Percentiles rank a stretch among this genome's conserved stretches.
These are phyloP conservation scores for Tethea ocularis DNA, from an alignment of 2,888 invertebrate genomes.

Conservation along the genomic window DNA sequence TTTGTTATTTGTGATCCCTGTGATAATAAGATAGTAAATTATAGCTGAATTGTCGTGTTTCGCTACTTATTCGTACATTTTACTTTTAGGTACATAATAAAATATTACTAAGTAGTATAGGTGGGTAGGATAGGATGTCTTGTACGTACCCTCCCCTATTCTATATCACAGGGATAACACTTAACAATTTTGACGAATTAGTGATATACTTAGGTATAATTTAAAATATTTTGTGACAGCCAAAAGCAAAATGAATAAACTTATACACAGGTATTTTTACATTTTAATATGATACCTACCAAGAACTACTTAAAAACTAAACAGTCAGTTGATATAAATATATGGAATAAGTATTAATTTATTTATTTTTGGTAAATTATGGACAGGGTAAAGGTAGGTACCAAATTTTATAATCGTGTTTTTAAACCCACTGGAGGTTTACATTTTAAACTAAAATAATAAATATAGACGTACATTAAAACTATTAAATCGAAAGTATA, in stretches of 20 bases:
- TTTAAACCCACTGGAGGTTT: constrained; percentile 65
- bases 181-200: background rate
- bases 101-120: too few relatives aligned
- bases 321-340: constrained; percentile 57
- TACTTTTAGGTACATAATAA: too few relatives aligned
- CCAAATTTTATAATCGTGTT: constrained; percentile 36
- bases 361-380: constrained; percentile 52
- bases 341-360: constrained; percentile 51
- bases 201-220: background rate
- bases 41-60: too few relatives aligned
- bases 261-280: background rate
- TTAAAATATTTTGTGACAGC: constrained; percentile 45
- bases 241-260: constrained; percentile 44
- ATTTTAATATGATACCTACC: constrained; percentile 41
- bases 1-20: background rate
- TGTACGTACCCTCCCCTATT: background rate
- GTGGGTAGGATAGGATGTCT: too few relatives aligned
- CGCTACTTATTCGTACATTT: too few relatives aligned
- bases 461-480: constrained; percentile 4
- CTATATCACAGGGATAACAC: background rate
- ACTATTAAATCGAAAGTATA: background rate
- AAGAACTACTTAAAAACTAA: constrained; percentile 59
- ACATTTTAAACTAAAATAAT: constrained; percentile 55
- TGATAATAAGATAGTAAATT: background rate
- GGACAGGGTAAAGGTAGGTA: constrained; percentile 47